These are phyloP conservation scores for Chaenocephalus aceratus DNA, from an alignment of 2,113 vertebrate genomes.

Conservation along the genomic window DNA sequence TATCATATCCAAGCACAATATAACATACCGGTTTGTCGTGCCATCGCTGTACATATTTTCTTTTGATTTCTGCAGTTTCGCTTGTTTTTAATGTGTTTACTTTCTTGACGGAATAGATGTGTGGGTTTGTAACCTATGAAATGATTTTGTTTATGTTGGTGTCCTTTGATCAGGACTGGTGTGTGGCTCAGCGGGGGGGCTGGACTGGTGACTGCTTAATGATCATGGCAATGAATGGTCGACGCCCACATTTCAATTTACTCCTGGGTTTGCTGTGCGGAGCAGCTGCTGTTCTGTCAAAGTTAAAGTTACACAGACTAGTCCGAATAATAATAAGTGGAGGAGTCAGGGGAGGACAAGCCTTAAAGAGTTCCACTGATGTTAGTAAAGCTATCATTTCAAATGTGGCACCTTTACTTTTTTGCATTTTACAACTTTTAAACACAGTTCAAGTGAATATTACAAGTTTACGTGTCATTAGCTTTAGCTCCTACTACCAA, in stretches of 20 bases:
- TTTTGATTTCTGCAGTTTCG: conserved; percentile 22
- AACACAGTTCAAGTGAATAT: not conserved
- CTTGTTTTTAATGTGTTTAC: conserved; percentile 25
- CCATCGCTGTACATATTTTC: not conserved
- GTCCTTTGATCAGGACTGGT: conserved; percentile 30
- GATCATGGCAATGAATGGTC: conserved; percentile 48
- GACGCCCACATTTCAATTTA: conserved; percentile 41
- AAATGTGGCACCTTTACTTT: not conserved
- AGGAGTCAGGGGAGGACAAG: conserved; percentile 15
- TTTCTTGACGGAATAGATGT: not conserved
- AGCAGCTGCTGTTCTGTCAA: conserved; percentile 36
- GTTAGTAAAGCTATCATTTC: conserved; percentile 3
- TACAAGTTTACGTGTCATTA: not conserved
- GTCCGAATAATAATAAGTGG: conserved; percentile 39
- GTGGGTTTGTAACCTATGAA: conserved; percentile 25
- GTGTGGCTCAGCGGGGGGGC: conserved; percentile 34
- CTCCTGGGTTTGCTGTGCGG: conserved; percentile 22
- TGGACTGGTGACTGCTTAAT: conserved; percentile 34
- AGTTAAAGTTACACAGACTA: conserved; percentile 33
- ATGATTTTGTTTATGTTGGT: conserved; percentile 19
- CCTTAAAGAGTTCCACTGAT: conserved; percentile 29
- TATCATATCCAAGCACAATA: conserved; percentile 26
- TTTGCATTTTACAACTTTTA: conserved; percentile 6
- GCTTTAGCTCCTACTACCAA: not conserved
- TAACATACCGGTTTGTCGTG: not conserved